These are phyloP conservation scores for Orientallactaga sibirica DNA, from an alignment of 2,797 vertebrate genomes.

Conservation along the genomic window DNA sequence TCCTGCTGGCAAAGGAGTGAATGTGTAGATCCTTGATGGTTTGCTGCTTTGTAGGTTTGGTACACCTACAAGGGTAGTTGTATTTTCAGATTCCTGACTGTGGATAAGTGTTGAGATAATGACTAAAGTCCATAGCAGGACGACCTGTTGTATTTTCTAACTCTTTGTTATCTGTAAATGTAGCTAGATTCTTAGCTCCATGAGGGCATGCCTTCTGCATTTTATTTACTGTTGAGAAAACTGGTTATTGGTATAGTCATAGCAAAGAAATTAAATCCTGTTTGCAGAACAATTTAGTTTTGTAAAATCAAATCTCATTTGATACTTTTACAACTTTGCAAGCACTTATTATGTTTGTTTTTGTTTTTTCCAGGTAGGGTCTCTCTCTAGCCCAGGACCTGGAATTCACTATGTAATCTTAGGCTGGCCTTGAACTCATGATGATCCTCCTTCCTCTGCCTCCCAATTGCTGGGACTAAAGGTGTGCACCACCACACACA, in stretches of 20 bases:
- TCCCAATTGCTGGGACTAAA: too few relatives aligned
- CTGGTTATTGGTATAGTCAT: neutral
- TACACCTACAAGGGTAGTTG: neutral
- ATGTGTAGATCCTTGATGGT: neutral
- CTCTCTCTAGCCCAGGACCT: too few relatives aligned
- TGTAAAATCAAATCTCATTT: conserved; percentile 23
- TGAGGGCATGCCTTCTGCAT: neutral
- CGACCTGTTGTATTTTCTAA: neutral
- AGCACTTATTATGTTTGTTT: conserved; percentile 25
- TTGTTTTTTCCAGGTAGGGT: neutral
- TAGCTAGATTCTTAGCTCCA: neutral
- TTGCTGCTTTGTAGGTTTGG: neutral
- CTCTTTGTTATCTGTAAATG: neutral
- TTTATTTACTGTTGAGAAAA: neutral
- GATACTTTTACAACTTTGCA: conserved; percentile 31
- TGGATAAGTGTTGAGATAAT: neutral
- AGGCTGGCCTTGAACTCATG: too few relatives aligned
- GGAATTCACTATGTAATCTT: too few relatives aligned
- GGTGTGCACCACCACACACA: too few relatives aligned
- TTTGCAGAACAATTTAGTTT: conserved; percentile 34
- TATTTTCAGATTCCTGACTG: neutral
- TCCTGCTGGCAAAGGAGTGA: neutral
- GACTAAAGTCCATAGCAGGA: neutral
- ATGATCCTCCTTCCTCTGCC: too few relatives aligned
- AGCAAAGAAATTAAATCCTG: neutral